These are phyloP conservation scores for Scolopax bukidnonensis DNA, from an alignment of 2,797 vertebrate species.

Conservation along the genomic window DNA sequence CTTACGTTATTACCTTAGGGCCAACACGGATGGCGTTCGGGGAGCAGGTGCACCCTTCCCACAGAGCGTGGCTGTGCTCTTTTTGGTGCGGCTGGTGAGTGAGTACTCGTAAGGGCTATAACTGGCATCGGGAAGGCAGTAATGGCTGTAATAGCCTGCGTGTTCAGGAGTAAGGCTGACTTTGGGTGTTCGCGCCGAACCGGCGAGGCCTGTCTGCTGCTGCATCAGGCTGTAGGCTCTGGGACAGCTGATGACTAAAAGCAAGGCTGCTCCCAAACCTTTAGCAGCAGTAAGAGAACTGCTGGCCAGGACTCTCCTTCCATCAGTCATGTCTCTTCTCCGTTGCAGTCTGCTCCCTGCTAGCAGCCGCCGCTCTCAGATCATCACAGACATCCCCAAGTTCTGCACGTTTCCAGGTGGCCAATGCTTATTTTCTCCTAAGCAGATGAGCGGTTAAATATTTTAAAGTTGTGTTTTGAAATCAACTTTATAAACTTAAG, in stretches of 20 bases:
- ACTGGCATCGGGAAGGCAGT: not conserved
- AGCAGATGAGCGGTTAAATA: not conserved
- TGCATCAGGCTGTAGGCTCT: no score
- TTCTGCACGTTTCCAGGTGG: not conserved
- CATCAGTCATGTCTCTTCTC: fast-evolving
- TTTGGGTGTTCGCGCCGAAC: no score
- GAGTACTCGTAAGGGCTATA: fast-evolving
- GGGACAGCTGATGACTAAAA: not conserved
- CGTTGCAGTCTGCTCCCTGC: not conserved
- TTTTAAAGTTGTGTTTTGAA: not conserved
- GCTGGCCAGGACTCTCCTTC: not conserved
- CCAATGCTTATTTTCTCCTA: not conserved
- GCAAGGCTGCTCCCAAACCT: not conserved
- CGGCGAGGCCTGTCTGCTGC: fast-evolving
- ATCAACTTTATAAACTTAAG: not conserved
- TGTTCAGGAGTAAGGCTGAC: no score
- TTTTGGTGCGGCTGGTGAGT: fast-evolving
- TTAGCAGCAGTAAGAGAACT: not conserved
- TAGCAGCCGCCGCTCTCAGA: no score
- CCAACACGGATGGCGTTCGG: fast-evolving
- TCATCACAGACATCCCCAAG: not conserved
- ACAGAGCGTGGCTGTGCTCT: fast-evolving
- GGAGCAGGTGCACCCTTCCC: not conserved
- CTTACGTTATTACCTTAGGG: not conserved
- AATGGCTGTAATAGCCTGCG: fast-evolving